A percentile compares a stretch with the other conserved stretches of the same genome.
phyloP scores from a whole-genome alignment of 2,113 vertebrate species.

The Phrynocephalus versicolor region DNA sequence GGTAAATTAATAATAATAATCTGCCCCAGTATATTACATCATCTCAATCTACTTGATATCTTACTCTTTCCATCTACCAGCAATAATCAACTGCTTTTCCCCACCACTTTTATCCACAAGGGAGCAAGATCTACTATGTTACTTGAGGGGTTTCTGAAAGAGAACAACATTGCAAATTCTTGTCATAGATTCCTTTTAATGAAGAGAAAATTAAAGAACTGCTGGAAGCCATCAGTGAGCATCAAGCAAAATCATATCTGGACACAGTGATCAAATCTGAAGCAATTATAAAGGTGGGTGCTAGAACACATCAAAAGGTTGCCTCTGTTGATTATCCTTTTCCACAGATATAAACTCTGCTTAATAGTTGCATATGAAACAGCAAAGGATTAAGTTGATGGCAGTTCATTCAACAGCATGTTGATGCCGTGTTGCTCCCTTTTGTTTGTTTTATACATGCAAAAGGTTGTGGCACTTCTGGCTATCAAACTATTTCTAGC shows the following conservation, averaged over 20 bases:
- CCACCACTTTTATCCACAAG: neutral
- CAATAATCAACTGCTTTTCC: no score
- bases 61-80: no score
- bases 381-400: neutral
- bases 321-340: neutral
- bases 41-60: no score
- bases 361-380: neutral
- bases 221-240: neutral
- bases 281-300: slow-evolving; percentile 1
- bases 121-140: neutral
- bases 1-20: no score
- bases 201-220: slow-evolving; percentile 7
- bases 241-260: neutral
- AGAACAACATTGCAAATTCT: neutral
- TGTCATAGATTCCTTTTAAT: neutral
- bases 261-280: slow-evolving; percentile 11
- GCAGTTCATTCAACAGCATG: neutral
- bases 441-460: neutral
- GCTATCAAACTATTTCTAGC: neutral
- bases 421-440: neutral
- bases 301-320: neutral
- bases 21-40: no score
- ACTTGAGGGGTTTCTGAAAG: neutral
- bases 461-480: neutral
- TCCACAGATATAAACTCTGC: neutral